Percentiles rank a stretch among this genome's conserved stretches.
Evolutionary conservation across 2,888 invertebrate species (phyloP).

Genomic region (Metopia argyrocephala): DNA sequence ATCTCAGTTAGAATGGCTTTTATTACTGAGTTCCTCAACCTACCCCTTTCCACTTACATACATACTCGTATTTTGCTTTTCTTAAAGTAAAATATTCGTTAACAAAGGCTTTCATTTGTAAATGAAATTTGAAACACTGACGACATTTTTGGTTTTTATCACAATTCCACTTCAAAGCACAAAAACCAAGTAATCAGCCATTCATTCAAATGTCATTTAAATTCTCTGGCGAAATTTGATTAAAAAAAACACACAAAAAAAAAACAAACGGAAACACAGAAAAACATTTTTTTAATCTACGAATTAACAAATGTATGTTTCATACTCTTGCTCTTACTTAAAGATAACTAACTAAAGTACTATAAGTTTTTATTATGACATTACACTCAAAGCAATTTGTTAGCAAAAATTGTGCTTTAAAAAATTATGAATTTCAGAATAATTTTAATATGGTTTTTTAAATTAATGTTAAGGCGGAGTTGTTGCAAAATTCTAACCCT

Average conservation of each 20-base stretch:
- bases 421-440: no score
- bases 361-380: no score
- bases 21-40: slow-evolving; percentile 32
- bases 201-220: not conserved
- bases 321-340: no score
- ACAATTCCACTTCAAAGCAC: slow-evolving; percentile 71
- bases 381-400: no score
- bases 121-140: not conserved
- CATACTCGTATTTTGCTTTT: no score
- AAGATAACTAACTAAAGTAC: no score
- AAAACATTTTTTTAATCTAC: no score
- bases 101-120: not conserved
- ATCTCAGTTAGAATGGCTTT: slow-evolving; percentile 68
- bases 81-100: not conserved
- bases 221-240: not conserved
- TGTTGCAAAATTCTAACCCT: no score
- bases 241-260: not conserved
- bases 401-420: no score
- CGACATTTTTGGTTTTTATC: slow-evolving; percentile 75
- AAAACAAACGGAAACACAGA: not conserved
- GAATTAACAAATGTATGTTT: no score
- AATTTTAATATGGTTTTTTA: no score
- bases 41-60: not conserved
- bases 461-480: no score
- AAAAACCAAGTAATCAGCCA: slow-evolving; percentile 2